Conservation (phyloP, 2,888 invertebrate genomes). For the Hypercompe scribonia region DNA sequence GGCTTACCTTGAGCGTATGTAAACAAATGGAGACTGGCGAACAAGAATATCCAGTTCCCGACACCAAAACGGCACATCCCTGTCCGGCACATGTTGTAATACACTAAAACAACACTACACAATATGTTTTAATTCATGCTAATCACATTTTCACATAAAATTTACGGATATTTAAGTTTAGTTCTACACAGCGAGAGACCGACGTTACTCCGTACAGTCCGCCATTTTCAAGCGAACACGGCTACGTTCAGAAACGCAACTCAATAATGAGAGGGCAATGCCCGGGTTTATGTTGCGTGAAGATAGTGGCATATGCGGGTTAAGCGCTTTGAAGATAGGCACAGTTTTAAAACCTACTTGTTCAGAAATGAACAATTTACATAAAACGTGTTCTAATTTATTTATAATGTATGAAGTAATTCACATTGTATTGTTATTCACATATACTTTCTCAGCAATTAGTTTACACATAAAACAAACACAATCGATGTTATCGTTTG, state of each 20-base stretch:
- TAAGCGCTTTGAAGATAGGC: constrained; percentile 57
- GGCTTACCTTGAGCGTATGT: constrained; percentile 85
- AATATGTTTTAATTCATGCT: constrained; percentile 82
- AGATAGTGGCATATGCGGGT: constrained; percentile 47
- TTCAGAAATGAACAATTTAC: constrained; percentile 2
- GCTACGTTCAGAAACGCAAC: constrained; percentile 76
- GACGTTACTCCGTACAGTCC: constrained; percentile 62
- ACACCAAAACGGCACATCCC: constrained; percentile 79
- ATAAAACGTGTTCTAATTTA: neutral
- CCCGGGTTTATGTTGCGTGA: constrained; percentile 69
- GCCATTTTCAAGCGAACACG: constrained; percentile 78
- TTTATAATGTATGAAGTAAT: too few species aligned
- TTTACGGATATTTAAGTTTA: constrained; percentile 65
- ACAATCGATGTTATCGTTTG: neutral
- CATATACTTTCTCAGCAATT: neutral
- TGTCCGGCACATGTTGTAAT: constrained; percentile 81
- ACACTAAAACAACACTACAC: constrained; percentile 75
- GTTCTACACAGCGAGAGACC: constrained; percentile 57
- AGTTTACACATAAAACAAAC: neutral
- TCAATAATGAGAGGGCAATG: constrained; percentile 83
- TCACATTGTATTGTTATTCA: too few species aligned
- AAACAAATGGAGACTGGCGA: constrained; percentile 82
- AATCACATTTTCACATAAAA: constrained; percentile 84
- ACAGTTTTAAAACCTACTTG: constrained; percentile 42
- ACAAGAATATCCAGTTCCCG: constrained; percentile 84